Base-by-base conservation (phyloP, 1,140 invertebrate species). In the Vanessa tameamea region DNA sequence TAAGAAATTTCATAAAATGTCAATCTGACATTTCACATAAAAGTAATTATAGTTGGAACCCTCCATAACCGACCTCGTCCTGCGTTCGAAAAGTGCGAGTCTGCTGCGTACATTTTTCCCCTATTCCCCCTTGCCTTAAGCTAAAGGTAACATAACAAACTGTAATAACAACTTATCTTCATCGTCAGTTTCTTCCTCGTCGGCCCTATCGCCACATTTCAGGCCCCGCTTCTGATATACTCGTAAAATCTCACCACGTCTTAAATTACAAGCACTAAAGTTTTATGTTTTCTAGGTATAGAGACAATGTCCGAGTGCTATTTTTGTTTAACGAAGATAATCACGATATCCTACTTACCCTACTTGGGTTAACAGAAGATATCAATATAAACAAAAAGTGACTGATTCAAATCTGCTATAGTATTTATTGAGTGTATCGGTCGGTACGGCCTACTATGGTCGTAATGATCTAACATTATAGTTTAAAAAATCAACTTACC, bases 111-210 rank as follows among this genome's bases (percentile, higher is more conserved):
- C 20, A 23, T 12, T 23, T 14, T 16, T 47, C 59, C 69, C 69
- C 9, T 43, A 43, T 69, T 68, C 51, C 37, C 55, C 59, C 59
- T 23, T 48, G 31, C 57, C 63, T 64, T 20, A 57, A 64, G 66
- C 63, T 43, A 48, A 66, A 85, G 72, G 81, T 82, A 79, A 79
- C 76, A 81, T 79, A 80, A 80, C 80, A 81, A 82, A 80, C 76
- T 78, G 79, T 80, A 86, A 88, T 88, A 89, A 87, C 79, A 83
- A 87, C 81, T 87, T 86, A 85, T 87, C 85, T 88, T 80, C 85
- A 85, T 86, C 75, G 80, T 51, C 77, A 15, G 57, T 4, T 61
- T 61, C 57, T 37, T 61, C 69, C 63, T 20, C 47, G 20, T 47
- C 37, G 11, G 43, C 16, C 63, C 47, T 64, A 64, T 64, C 63